Base-by-base conservation (phyloP, 2,797 vertebrate species). In the Novumbra hubbsi region DNA sequence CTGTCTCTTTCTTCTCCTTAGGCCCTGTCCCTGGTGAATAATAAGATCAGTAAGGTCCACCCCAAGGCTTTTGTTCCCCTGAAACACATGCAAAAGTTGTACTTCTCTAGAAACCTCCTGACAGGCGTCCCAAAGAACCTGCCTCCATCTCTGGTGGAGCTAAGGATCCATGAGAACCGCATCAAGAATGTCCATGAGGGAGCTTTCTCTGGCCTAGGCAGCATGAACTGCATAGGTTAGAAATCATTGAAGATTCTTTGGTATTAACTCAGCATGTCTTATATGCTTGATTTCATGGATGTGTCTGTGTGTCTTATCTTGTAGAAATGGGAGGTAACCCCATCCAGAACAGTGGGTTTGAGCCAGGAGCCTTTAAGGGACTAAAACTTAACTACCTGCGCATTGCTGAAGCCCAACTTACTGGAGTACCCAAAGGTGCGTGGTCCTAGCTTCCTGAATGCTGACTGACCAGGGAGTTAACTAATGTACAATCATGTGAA, bases 241-340 rank as follows among this genome's bases (percentile, higher is more conserved):
- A 60, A 24, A 12, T 60, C 8, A 60, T 60, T 60, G 4, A 24
- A 50, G 45, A 69, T 17, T 50, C 9, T 60, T 60, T 21, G 9
- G 21, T 24, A 60, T 24, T 60, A 60, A 9, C 55, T 60, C 55
- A 24, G 55, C 55, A 60, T 60, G 14, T 60, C 24, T 11, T 24
- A 24, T 27, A 60, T 60, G 9, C 8, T 24, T 11, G 55, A 27
- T 24, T 60, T 57, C n/a, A 57, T 21, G 24, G 21, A 21, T 12
- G 21, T 60, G 55, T 60, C 24, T 52, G 45, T 68, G 80, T 80
- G 64, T 63, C 69, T 88, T n/a, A 55, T 60, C 21, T 88, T 88
- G 48, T 88, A 97, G 96, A 97, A 88, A 95, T 98, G 96, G 96
- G 96, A 75, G 95, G 94, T 21, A 98, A 97, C 82, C 96, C 96